These are phyloP conservation scores for Blastomussa wellsi DNA, from an alignment of 92 coral and sea anemone species.

Conservation along the genomic window DNA sequence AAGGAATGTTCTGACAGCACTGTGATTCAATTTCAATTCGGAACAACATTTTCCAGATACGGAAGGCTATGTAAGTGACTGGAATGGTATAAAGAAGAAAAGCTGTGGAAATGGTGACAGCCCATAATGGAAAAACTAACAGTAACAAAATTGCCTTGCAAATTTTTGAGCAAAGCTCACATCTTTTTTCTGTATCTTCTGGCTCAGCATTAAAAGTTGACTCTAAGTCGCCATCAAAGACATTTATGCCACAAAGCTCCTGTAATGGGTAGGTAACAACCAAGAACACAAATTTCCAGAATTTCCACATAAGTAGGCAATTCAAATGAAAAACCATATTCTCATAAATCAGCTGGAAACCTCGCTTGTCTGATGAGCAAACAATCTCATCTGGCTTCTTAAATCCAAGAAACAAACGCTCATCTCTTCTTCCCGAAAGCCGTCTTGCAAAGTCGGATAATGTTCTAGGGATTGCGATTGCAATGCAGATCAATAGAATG, in stretches of 20 bases:
- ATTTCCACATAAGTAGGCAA: slow-evolving; percentile 64
- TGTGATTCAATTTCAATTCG: slow-evolving; percentile 70
- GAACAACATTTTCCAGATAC: slow-evolving; percentile 91
- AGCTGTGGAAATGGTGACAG: slow-evolving; percentile 60
- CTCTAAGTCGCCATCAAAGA: slow-evolving; percentile 23
- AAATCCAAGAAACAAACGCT: slow-evolving; percentile 85
- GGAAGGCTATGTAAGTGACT: slow-evolving; percentile 88
- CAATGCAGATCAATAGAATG: slow-evolving; percentile 75
- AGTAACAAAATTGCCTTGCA: slow-evolving; percentile 55
- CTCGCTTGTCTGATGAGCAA: slow-evolving; percentile 73
- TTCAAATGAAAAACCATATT: slow-evolving; percentile 96
- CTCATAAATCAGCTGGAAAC: slow-evolving; percentile 93
- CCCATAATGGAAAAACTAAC: slow-evolving; percentile 75
- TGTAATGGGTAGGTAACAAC: slow-evolving; percentile 69
- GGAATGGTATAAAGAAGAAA: slow-evolving; percentile 83
- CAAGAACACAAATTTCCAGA: slow-evolving; percentile 87
- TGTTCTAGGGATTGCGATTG: slow-evolving; percentile 92
- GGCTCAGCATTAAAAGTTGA: slow-evolving; percentile 25
- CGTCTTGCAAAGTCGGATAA: slow-evolving; percentile 89
- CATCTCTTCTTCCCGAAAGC: slow-evolving; percentile 91
- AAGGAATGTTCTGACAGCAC: slow-evolving; percentile 84
- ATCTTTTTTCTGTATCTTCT: slow-evolving; percentile 26
- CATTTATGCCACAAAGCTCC: slow-evolving; percentile 57
- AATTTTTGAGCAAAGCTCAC: slow-evolving; percentile 41
- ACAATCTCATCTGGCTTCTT: slow-evolving; percentile 77